These are phyloP conservation scores for Brachionus rotundiformis DNA, from an alignment of 1,140 invertebrate species.

Conservation along the genomic window DNA sequence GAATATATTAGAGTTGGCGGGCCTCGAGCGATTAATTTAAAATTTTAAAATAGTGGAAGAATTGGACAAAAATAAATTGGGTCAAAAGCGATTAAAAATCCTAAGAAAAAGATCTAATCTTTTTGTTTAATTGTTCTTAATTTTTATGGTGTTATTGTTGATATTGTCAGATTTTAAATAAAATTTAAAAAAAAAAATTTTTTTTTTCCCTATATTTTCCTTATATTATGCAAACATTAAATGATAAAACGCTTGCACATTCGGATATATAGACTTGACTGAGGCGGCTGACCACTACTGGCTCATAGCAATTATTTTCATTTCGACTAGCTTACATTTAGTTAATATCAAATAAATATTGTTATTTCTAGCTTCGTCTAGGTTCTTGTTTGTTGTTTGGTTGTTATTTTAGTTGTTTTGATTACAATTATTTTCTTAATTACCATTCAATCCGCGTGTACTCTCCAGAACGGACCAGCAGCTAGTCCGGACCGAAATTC, in stretches of 20 bases:
- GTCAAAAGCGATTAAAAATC: background rate
- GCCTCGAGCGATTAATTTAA: background rate
- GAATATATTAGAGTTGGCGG: background rate
- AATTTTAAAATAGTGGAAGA: too few species aligned
- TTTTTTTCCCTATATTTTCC: too few species aligned
- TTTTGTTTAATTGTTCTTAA: too few species aligned
- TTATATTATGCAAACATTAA: too few species aligned
- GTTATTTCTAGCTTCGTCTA: slow-evolving; percentile 40
- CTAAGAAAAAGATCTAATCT: background rate
- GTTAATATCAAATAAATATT: slow-evolving; percentile 45
- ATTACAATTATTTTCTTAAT: slow-evolving; percentile 46
- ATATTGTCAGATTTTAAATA: background rate
- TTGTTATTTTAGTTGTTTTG: slow-evolving; percentile 49
- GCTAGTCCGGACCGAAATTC: background rate
- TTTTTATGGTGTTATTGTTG: too few species aligned
- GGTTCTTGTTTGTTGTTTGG: slow-evolving; percentile 24
- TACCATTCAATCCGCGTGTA: slow-evolving; percentile 10
- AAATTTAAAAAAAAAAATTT: background rate
- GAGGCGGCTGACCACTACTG: background rate
- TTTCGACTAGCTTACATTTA: slow-evolving; percentile 30
- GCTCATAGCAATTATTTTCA: background rate
- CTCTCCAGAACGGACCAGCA: background rate
- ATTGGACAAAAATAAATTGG: background rate
- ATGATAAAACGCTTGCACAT: too few species aligned
- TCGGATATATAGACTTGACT: background rate